Evolutionary conservation across 2,797 vertebrate species (phyloP), one percentile per base, ranked within the genome.

Genomic region (Hippoglossus hippoglossus): DNA sequence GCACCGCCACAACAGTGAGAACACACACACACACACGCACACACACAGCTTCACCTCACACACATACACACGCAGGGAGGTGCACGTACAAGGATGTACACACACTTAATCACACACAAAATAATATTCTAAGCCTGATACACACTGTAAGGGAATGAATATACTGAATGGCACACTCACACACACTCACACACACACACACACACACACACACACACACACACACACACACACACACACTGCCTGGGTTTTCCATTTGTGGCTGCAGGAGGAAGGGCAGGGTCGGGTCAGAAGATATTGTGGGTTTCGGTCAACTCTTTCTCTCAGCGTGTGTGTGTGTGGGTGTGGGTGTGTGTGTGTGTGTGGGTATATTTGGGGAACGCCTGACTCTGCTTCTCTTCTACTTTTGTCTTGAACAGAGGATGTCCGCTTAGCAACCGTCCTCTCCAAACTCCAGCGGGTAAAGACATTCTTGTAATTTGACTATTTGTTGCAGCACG

Each of bases 161-260:
- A 18, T 63, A 68, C n/a, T 63, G 54, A 74, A 66, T 54, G 59
- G 67, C 52, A 62, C 73, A 68, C 62, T 79, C 44, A 73, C 25
- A 59, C 47, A 75, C 54, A 70, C 75, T 69, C 75, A 76, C 36
- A 60, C 39, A 56, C n/a, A 58, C 75, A 79, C 28, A 73, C 22
- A 22, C 22, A 22, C 22, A 22, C 52, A 39, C 22, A 44, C 54
- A 71, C 71, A 70, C 74, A 75, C 41, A 75, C 53, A 72, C 68
- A 67, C 69, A 81, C 47, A 75, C 54, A 70, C 75, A 69, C 75
- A 76, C 36, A 60, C 39, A 56, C n/a, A 34, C 25, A 39, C 18
- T n/a, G 75, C 50, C 87, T 93, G 91, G 77, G 61, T 86, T 93
- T 92, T 91, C 84, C 91, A 91, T 91, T 86, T 89, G 87, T 61